These are phyloP conservation scores for Antheraea mylitta DNA, from an alignment of 1,140 invertebrate genomes.

Conservation along the genomic window DNA sequence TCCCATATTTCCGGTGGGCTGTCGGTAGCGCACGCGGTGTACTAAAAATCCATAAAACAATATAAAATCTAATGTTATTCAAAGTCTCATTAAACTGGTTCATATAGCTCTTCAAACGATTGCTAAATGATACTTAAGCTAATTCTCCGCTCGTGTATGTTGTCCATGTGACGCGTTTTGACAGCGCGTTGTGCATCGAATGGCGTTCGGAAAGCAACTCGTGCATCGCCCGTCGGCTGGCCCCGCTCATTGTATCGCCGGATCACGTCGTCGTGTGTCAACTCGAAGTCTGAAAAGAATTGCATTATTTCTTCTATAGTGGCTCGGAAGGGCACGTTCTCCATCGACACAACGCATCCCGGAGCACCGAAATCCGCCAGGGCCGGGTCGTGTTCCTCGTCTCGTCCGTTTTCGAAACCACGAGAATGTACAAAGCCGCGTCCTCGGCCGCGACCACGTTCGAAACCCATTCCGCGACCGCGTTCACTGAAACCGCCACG, in stretches of 20 bases:
- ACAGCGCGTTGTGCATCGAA: constrained; percentile 88
- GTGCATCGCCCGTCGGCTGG: constrained; percentile 92
- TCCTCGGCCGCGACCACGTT: constrained; percentile 52
- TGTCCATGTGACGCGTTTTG: constrained; percentile 65
- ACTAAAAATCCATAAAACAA: neutral
- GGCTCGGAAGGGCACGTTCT: constrained; percentile 93
- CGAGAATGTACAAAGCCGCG: constrained; percentile 55
- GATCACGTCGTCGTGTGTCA: constrained; percentile 88
- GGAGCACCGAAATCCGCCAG: constrained; percentile 85
- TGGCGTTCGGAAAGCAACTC: constrained; percentile 88
- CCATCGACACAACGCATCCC: constrained; percentile 89
- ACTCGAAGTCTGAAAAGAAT: constrained; percentile 89
- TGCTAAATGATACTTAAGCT: constrained; percentile 58
- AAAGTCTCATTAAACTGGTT: neutral
- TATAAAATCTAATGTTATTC: neutral
- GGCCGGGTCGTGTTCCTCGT: constrained; percentile 51
- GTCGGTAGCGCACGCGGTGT: neutral
- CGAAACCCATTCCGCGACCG: constrained; percentile 36
- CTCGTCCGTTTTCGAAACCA: constrained; percentile 41
- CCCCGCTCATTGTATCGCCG: constrained; percentile 90
- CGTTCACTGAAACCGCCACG: constrained; percentile 60
- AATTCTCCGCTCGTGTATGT: constrained; percentile 64
- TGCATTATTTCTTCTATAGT: constrained; percentile 91
- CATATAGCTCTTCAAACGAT: neutral
- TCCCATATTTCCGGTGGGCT: neutral